A percentile compares a stretch with the other conserved stretches of the same genome.
These are phyloP conservation scores for Chrysaora quinquecirrha DNA, from an alignment of 30 jellyfish, hydroid and myxozoan species.

Conservation along the genomic window DNA sequence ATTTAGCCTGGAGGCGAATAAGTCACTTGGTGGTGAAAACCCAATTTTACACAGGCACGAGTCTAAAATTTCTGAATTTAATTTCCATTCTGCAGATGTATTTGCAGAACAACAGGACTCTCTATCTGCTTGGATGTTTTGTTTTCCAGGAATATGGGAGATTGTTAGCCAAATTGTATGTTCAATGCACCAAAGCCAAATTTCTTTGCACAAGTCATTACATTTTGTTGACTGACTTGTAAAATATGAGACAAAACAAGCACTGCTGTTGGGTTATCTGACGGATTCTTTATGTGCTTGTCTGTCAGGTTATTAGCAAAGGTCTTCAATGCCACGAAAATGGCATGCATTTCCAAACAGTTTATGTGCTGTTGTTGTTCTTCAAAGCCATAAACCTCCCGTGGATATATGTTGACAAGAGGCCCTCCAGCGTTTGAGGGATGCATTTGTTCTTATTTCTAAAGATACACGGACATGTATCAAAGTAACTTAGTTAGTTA, in stretches of 20 bases:
- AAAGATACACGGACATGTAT: background rate
- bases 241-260: no score
- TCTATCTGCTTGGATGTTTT: constrained; percentile 8
- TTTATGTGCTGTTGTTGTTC: background rate
- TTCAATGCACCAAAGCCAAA: no score
- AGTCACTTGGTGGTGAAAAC: background rate
- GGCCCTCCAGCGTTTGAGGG: constrained; percentile 19
- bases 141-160: constrained; percentile 23
- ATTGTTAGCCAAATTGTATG: constrained; percentile 7
- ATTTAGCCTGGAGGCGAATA: no score
- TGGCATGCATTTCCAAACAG: constrained; percentile 10
- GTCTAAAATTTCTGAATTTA: background rate
- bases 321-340: background rate
- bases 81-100: no score
- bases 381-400: background rate
- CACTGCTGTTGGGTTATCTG: constrained; percentile 10
- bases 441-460: constrained; percentile 4
- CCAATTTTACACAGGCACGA: background rate
- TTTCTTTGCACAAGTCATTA: background rate
- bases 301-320: no score
- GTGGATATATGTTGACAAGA: background rate
- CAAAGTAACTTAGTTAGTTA: background rate
- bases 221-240: background rate
- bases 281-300: constrained; percentile 11
- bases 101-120: no score